A percentile compares a stretch with the other conserved stretches of the same genome.
Evolutionary conservation across 2,888 invertebrate genomes (phyloP).

Genomic region (Tiliacea citrago): DNA sequence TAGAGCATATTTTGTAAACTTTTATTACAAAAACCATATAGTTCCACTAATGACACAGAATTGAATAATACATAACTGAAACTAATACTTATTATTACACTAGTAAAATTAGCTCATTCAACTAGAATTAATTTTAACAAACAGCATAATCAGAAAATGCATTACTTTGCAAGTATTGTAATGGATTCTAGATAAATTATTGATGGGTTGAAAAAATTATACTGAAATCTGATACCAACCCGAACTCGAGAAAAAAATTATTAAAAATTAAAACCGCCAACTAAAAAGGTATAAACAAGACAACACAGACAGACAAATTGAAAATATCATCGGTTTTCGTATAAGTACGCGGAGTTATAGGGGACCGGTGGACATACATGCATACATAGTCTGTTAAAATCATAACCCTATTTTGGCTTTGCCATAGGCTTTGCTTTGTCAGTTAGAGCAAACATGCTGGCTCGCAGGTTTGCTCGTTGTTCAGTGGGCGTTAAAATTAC

Average conservation of each 20-base stretch:
- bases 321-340: neutral
- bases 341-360: neutral
- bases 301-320: too few species aligned
- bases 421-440: too few species aligned
- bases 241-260: neutral
- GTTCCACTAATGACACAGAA: conserved; percentile 2
- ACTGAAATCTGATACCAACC: neutral
- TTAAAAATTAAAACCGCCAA: neutral
- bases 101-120: neutral
- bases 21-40: neutral
- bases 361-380: neutral
- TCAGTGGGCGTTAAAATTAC: too few species aligned
- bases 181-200: neutral
- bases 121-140: neutral
- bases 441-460: too few species aligned
- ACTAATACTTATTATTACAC: neutral
- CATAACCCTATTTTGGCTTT: neutral
- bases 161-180: neutral
- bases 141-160: neutral
- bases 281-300: neutral
- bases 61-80: conserved; percentile 19
- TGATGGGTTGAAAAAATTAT: neutral
- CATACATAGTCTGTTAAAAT: neutral
- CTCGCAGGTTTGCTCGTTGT: too few species aligned
- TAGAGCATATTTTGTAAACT: neutral